Conservation (phyloP, 2,888 invertebrate genomes). For the Crossocerus cetratus region DNA sequence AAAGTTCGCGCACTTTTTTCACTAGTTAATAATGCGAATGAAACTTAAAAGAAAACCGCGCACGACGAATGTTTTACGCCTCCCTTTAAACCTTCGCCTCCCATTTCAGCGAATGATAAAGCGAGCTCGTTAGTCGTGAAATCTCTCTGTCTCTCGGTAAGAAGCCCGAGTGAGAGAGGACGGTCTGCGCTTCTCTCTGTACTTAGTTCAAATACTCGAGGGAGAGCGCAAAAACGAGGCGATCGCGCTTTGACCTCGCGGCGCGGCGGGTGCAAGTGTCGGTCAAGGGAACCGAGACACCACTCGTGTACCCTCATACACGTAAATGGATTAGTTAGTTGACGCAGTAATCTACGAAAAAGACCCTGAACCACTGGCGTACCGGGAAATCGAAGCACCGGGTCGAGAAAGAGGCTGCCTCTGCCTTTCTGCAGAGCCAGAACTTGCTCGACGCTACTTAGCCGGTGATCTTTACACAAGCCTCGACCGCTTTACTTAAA, state of each 20-base stretch:
- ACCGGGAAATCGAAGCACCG: not conserved
- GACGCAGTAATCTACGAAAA: conserved; percentile 29
- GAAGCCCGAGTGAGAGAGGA: conserved; percentile 52
- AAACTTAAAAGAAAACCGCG: too few species aligned
- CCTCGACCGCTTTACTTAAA: too few species aligned
- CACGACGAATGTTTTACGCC: too few species aligned
- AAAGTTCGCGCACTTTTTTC: too few species aligned
- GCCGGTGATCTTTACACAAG: too few species aligned
- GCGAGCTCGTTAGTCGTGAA: conserved; percentile 23
- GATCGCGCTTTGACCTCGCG: conserved; percentile 16
- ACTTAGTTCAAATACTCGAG: conserved; percentile 22
- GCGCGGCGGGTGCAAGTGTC: conserved; percentile 37
- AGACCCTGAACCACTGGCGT: not conserved
- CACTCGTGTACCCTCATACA: conserved; percentile 30
- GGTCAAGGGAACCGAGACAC: conserved; percentile 5
- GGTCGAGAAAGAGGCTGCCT: not conserved
- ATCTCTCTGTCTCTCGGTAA: conserved; percentile 22
- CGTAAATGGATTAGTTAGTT: conserved; percentile 72
- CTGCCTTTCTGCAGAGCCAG: not conserved
- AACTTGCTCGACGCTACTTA: not conserved
- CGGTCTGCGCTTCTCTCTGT: conserved; percentile 28
- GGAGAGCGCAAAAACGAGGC: too few species aligned
- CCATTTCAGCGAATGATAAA: conserved; percentile 49
- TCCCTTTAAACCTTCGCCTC: conserved; percentile 6
- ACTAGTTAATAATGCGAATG: too few species aligned